Evolutionary conservation across 1,140 invertebrate species (phyloP).

Genomic region (Lanistes nyassanus): DNA sequence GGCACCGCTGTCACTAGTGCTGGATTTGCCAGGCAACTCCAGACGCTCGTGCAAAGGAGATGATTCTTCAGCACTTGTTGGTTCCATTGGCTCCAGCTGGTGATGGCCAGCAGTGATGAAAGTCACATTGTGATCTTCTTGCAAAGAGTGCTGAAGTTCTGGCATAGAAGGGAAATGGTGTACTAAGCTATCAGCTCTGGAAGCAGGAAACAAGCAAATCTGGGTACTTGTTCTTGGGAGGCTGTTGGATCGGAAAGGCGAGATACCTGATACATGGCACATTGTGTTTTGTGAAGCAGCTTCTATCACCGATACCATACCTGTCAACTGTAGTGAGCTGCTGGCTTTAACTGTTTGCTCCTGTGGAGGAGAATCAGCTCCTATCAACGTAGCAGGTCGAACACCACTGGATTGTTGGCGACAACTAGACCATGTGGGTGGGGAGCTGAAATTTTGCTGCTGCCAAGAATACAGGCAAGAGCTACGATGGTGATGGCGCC

Average conservation of each 20-base stretch:
- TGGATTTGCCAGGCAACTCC: conserved; percentile 51
- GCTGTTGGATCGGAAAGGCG: conserved; percentile 2
- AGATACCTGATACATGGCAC: not conserved
- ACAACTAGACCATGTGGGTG: conserved; percentile 1
- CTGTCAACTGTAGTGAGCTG: not conserved
- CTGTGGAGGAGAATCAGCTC: conserved; percentile 22
- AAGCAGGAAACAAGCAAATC: not conserved
- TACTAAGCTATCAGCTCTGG: no score
- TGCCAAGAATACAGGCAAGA: conserved; percentile 7
- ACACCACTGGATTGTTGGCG: not conserved
- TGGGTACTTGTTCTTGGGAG: conserved; percentile 18
- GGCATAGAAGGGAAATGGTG: no score
- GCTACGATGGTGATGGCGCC: conserved; percentile 3
- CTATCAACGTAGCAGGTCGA: conserved; percentile 7
- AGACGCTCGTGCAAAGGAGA: conserved; percentile 41
- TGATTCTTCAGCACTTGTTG: not conserved
- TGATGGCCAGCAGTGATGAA: no score
- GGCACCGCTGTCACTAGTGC: conserved; percentile 33
- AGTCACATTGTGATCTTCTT: not conserved
- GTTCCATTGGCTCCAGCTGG: not conserved
- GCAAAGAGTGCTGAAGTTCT: not conserved
- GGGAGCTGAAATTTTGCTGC: not conserved
- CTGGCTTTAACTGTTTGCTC: not conserved
- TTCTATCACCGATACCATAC: conserved; percentile 4
- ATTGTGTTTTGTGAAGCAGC: not conserved